Base-by-base conservation (phyloP, 2,888 invertebrate species). In the Scelioninae gen. 2 region DNA sequence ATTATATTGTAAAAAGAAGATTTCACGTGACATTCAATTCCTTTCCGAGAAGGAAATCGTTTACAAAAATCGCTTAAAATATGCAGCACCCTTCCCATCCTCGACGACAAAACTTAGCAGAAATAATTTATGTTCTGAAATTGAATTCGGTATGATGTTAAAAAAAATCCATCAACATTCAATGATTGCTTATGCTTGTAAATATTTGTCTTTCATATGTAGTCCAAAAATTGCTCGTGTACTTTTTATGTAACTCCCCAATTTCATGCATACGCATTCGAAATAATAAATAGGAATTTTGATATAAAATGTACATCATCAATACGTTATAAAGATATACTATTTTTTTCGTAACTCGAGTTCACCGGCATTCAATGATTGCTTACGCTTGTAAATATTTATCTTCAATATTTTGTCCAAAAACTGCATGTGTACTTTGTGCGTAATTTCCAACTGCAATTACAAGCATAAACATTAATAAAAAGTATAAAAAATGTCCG, bases 221-320 rank as follows among this genome's bases (percentile, higher is more conserved):
- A 9, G 1, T 9, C 16, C 16, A 3, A 25, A 25, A 25, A 25
- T 25, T 25, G 25, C 25, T 3, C 25, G 25, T 6, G 25, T 6
- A 25, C 25, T 4, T 25, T 25, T 3, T 25, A 6, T 6, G 25
- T 25, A 25, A n/a, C n/a, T n/a, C n/a, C n/a, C n/a, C n/a, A n/a
- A n/a, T n/a, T n/a, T n/a, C n/a, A n/a, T n/a, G n/a, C n/a, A n/a
- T n/a, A n/a, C n/a, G n/a, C n/a, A n/a, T n/a, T n/a, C 18, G 19
- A 43, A 63, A 63, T 52, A 63, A 52, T 52, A 58, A 58, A 58
- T 58, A 60, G 25, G 37, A 60, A 60, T 37, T 55, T 9, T 2
- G 9, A 19, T 41, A 48, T 22, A 60, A 39, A 60, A 25, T 60
- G 18, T 48, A 39, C 28, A 13, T n/a, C 35, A 39, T 25, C 16